Base-by-base conservation (phyloP, 2,888 invertebrate species). In the Drosophila hamatofila region DNA sequence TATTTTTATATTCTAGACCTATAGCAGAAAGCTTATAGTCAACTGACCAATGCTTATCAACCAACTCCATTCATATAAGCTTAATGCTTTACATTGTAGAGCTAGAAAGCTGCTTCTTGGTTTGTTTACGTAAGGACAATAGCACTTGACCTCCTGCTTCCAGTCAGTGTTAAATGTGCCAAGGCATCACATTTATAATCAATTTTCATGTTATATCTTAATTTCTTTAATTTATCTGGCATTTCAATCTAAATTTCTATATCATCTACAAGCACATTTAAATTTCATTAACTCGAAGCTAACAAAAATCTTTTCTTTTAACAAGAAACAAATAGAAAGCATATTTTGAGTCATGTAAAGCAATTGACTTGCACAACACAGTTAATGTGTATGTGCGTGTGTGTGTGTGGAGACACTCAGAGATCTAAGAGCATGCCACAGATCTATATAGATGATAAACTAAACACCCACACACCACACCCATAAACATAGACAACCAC, bases 361-460 rank as follows among this genome's bases (percentile, higher is more conserved):
- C 41, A 52, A 42, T 30, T 30, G 16, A 23, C 16, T 44, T 21
- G 18, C 16, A 41, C 41, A 41, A 30, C 54, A 1, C 23, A 46
- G 14, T 12, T 12, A n/a, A 18, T 16, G 25, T 25, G 25, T 16
- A 16, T 23, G 14, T 23, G 12, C 23, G 16, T 14, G 42, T 12
- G 6, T 11, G n/a, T 11, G n/a, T n/a, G 25, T 48, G 4, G 35
- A 14, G n/a, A 23, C 18, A 21, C 11, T 21, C 30, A 55, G 18
- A 23, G 60, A 48, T 37, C 23, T 48, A n/a, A 18, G 30, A 14
- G 64, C 18, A 16, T 44, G 21, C 35, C 42, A 37, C 27, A 42
- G 35, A 51, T 65, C 41, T 41, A 39, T 11, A 21, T 14, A 35
- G 42, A 21, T 35, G 51, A 42, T 44, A 49, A n/a, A 18, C 63